Conservation (phyloP, 2,888 invertebrate species). For the Crioceris asparagi region DNA sequence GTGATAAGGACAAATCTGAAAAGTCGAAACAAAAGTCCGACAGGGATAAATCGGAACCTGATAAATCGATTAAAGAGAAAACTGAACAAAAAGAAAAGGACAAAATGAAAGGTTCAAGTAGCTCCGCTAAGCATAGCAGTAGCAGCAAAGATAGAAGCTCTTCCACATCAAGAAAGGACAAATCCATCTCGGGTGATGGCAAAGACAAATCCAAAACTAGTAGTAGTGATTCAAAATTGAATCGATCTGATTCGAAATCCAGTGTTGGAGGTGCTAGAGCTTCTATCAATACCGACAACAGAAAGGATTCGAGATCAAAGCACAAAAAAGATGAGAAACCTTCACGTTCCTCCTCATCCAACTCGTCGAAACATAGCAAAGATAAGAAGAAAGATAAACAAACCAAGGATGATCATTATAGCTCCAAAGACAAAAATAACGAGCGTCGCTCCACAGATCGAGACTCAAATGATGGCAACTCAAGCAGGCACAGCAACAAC, state of each 20-base stretch:
- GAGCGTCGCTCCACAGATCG: slow-evolving; percentile 65
- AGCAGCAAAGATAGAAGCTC: background rate
- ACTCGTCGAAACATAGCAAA: slow-evolving; percentile 19
- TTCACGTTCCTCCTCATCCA: slow-evolving; percentile 17
- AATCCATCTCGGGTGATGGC: slow-evolving; percentile 4
- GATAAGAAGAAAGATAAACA: slow-evolving; percentile 25
- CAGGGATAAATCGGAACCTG: slow-evolving; percentile 17
- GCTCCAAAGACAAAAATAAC: slow-evolving; percentile 51
- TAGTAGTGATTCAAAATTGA: slow-evolving; percentile 17
- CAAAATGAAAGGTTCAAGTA: slow-evolving; percentile 1
- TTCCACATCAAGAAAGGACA: slow-evolving; percentile 1
- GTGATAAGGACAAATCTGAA: slow-evolving; percentile 8
- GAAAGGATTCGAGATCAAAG: slow-evolving; percentile 1
- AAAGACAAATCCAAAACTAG: slow-evolving; percentile 8
- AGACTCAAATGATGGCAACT: slow-evolving; percentile 65
- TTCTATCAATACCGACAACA: too few relatives aligned
- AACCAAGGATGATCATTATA: slow-evolving; percentile 61
- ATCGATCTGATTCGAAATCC: slow-evolving; percentile 16
- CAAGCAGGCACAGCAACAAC: slow-evolving; percentile 29
- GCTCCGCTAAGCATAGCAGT: background rate
- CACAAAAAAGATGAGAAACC: slow-evolving; percentile 22
- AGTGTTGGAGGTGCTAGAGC: too few relatives aligned
- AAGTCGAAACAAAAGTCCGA: slow-evolving; percentile 7
- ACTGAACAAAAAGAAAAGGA: slow-evolving; percentile 13
- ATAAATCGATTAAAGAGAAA: slow-evolving; percentile 19